Conservation (phyloP, 2,888 invertebrate genomes). For the Drosophila borborema region DNA sequence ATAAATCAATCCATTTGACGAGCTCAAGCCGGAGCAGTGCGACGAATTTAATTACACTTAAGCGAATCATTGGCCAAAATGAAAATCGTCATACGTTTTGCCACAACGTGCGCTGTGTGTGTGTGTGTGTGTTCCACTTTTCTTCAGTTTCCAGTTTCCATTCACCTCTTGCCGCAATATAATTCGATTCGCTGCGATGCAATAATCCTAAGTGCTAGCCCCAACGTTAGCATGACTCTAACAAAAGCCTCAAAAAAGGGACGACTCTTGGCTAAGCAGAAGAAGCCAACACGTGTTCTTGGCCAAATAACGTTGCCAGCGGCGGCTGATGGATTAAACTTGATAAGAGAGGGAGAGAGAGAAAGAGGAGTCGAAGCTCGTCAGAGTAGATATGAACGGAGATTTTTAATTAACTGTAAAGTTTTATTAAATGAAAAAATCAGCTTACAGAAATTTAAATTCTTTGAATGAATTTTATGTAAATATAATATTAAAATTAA, state of each 20-base stretch:
- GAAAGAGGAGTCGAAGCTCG: background rate
- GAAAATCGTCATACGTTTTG: slow-evolving; percentile 16
- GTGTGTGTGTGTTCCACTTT: background rate
- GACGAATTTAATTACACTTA: slow-evolving; percentile 77
- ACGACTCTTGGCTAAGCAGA: slow-evolving; percentile 6
- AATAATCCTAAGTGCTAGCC: slow-evolving; percentile 72
- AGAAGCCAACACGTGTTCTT: slow-evolving; percentile 16
- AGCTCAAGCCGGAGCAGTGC: slow-evolving; percentile 41
- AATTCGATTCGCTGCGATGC: slow-evolving; percentile 64
- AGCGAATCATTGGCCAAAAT: slow-evolving; percentile 50
- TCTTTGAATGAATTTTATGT: background rate
- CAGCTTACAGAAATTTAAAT: background rate
- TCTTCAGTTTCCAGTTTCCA: slow-evolving; percentile 6
- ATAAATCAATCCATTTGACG: slow-evolving; percentile 79
- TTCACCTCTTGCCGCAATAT: slow-evolving; percentile 32
- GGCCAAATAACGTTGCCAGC: slow-evolving; percentile 9
- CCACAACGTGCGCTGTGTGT: background rate
- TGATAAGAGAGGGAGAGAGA: slow-evolving; percentile 5
- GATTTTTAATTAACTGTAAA: slow-evolving; percentile 3
- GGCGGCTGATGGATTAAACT: slow-evolving; percentile 27
- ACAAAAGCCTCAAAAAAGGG: slow-evolving; percentile 51
- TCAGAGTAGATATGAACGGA: background rate
- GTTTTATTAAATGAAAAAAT: background rate
- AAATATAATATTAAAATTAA: background rate
- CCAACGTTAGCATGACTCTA: slow-evolving; percentile 47